Evolutionary conservation across 2,113 vertebrate species (phyloP).

Genomic region (Hydropotes inermis): DNA sequence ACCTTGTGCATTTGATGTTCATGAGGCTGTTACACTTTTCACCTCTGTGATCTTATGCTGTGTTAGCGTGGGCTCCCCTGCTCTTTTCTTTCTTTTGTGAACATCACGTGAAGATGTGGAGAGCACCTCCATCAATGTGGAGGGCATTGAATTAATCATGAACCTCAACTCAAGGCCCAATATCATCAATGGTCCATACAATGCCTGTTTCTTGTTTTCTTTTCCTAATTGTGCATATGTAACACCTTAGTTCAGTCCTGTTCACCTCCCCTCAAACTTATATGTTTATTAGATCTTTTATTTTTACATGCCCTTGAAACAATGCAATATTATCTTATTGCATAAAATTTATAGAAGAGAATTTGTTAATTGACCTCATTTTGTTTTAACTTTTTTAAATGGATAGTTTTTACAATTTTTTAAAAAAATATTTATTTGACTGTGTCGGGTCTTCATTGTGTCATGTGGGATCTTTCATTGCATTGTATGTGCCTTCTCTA

Average conservation of each 20-base stretch:
- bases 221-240: neutral
- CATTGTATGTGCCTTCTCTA: accelerated
- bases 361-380: neutral
- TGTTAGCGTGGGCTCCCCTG: neutral
- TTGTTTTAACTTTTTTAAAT: neutral
- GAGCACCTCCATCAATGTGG: neutral
- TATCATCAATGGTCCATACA: neutral
- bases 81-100: neutral
- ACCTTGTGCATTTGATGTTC: neutral
- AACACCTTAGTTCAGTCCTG: neutral
- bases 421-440: neutral
- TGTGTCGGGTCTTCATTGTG: accelerated
- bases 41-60: neutral
- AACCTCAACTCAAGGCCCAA: neutral
- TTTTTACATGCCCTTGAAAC: neutral
- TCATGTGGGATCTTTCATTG: neutral
- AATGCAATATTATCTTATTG: neutral
- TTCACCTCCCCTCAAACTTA: neutral
- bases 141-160: neutral
- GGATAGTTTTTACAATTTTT: neutral
- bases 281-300: neutral
- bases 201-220: neutral
- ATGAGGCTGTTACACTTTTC: neutral
- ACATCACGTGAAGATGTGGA: neutral
- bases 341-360: neutral